A percentile compares a stretch with the other conserved stretches of the same genome.
These are phyloP conservation scores for Dorcus parallelipipedus DNA, from an alignment of 2,888 invertebrate species.

Conservation along the genomic window DNA sequence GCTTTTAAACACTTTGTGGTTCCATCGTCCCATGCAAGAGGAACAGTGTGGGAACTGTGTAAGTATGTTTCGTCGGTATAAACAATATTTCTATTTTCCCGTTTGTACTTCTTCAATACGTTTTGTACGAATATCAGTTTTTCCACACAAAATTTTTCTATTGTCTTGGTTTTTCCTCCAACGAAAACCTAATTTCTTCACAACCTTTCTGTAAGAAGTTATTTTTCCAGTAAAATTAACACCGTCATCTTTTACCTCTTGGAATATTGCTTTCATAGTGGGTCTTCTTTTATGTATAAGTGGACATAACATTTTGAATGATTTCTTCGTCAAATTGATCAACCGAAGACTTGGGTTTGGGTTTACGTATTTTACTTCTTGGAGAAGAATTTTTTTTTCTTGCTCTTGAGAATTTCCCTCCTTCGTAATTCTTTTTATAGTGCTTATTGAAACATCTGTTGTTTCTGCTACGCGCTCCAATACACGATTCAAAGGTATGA, in stretches of 20 bases:
- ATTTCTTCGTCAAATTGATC: not conserved
- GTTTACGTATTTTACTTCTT: not conserved
- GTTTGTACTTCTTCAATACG: not conserved
- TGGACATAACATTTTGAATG: not conserved
- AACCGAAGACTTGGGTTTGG: not conserved
- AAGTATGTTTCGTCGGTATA: slow-evolving; percentile 7
- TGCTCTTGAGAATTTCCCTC: not conserved
- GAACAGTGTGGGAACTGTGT: slow-evolving; percentile 8
- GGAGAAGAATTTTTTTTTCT: not conserved
- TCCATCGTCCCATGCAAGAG: slow-evolving; percentile 17
- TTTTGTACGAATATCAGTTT: not conserved
- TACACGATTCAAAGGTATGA: too few species aligned
- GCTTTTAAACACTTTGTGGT: slow-evolving; percentile 12
- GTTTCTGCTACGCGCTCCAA: not conserved
- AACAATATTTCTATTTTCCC: not conserved
- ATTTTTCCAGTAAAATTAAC: not conserved
- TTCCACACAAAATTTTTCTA: not conserved
- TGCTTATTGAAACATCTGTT: not conserved
- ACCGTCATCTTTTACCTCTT: not conserved
- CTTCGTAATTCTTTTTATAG: not conserved
- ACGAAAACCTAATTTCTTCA: not conserved
- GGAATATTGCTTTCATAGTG: not conserved
- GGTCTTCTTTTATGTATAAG: not conserved
- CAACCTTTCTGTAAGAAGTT: not conserved
- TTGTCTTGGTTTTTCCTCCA: not conserved